These are phyloP conservation scores for Colius striatus DNA, from an alignment of 2,113 vertebrate genomes.

Conservation along the genomic window DNA sequence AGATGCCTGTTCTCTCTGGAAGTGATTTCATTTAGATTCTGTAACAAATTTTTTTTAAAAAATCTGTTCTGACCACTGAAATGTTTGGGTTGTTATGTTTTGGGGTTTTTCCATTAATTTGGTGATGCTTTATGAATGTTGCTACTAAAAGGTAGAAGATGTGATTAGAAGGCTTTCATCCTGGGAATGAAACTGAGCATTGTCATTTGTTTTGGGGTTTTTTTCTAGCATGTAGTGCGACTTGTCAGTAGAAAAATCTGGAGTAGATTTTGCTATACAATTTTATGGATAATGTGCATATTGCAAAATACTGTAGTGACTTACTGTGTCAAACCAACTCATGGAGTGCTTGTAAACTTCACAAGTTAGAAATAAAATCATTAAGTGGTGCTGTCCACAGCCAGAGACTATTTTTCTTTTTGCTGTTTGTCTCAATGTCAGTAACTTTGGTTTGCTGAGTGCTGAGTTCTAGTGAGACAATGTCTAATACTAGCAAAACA, in stretches of 20 bases:
- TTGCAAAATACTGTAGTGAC: background rate
- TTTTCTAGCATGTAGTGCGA: background rate
- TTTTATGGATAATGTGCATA: background rate
- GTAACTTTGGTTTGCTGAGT: background rate
- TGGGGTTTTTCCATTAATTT: background rate
- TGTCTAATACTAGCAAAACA: background rate
- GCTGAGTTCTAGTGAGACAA: background rate
- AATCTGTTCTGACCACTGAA: slow-evolving; percentile 22
- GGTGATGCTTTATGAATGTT: slow-evolving; percentile 28
- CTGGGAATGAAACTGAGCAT: background rate
- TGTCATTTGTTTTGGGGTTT: background rate
- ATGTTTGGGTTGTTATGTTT: background rate
- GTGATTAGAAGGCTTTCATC: background rate
- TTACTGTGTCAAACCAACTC: background rate
- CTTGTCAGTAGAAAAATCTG: background rate
- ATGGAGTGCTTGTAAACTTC: background rate
- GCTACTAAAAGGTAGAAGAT: background rate
- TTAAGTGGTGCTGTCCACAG: background rate
- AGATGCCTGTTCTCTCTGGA: slow-evolving; percentile 17
- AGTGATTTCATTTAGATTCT: slow-evolving; percentile 36
- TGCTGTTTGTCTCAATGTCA: background rate
- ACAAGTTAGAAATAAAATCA: background rate
- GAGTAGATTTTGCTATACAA: background rate
- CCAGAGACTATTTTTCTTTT: background rate
- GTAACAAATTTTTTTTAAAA: background rate